Conservation (phyloP, 2,113 vertebrate species). For the Tragelaphus strepsiceros region DNA sequence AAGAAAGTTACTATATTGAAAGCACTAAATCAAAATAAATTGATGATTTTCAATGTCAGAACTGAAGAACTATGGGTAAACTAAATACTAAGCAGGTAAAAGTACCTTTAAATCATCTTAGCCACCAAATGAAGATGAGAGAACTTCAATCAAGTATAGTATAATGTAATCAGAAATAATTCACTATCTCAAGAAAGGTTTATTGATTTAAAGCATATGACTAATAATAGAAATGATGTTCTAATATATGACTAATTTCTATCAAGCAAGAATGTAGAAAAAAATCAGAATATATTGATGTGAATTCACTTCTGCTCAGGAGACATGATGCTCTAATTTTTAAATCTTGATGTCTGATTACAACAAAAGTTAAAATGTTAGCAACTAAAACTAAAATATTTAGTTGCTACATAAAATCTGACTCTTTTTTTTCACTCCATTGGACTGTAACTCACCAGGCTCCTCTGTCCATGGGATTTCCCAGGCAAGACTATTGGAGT, state of each 20-base stretch:
- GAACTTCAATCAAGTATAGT: background rate
- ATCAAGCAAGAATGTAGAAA: background rate
- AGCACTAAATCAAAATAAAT: background rate
- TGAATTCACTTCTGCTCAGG: background rate
- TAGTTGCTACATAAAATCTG: too few species aligned
- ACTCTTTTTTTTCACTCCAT: too few species aligned
- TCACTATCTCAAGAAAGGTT: background rate
- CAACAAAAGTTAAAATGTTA: background rate
- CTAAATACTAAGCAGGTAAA: background rate
- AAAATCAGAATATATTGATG: background rate
- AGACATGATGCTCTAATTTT: background rate
- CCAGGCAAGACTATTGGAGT: too few species aligned
- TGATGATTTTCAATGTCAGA: background rate
- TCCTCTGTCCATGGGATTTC: too few species aligned
- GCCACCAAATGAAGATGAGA: background rate
- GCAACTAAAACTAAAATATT: too few species aligned
- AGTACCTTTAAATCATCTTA: background rate
- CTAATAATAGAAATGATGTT: background rate
- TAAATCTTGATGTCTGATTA: background rate
- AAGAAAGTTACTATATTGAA: background rate
- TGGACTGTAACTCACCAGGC: too few species aligned
- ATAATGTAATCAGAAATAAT: background rate
- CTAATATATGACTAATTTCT: background rate
- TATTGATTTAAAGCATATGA: background rate
- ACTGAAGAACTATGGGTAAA: background rate